A percentile compares a stretch with the other conserved stretches of the same genome.
Evolutionary conservation across 1,140 invertebrate genomes (phyloP).

Genomic region (Metaphire vulgaris): DNA sequence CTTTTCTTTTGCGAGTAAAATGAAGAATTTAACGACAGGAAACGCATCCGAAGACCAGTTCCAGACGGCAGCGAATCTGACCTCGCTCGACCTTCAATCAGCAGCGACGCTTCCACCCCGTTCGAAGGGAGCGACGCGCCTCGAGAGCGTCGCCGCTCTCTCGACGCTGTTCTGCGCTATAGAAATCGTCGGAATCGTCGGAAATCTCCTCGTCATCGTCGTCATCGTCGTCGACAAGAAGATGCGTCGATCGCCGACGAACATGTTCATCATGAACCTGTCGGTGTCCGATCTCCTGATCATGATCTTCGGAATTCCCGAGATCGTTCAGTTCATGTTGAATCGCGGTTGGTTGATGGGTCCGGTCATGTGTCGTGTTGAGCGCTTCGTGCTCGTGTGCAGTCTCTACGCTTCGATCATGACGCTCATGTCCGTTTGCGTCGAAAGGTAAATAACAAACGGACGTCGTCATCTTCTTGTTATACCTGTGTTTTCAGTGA

Average conservation of each 20-base stretch:
- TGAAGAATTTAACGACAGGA: too few relatives aligned
- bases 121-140: too few relatives aligned
- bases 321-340: constrained; percentile 50
- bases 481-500: too few relatives aligned
- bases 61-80: too few relatives aligned
- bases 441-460: constrained; percentile 54
- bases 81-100: too few relatives aligned
- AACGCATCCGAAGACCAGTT: too few relatives aligned
- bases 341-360: constrained; percentile 50
- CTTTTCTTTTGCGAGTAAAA: too few relatives aligned
- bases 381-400: constrained; percentile 46
- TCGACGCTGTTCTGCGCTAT: constrained; percentile 40
- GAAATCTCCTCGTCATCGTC: constrained; percentile 49
- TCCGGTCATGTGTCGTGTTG: constrained; percentile 39
- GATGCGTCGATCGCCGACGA: constrained; percentile 50
- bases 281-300: constrained; percentile 50
- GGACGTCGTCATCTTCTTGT: too few relatives aligned
- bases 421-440: constrained; percentile 48
- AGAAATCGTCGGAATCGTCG: constrained; percentile 40
- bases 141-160: constrained; percentile 53
- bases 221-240: constrained; percentile 46
- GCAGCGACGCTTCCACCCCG: too few relatives aligned
- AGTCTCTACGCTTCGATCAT: constrained; percentile 49
- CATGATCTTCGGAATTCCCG: constrained; percentile 49
- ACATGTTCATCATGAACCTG: constrained; percentile 52